Conservation (phyloP, 2,888 invertebrate species). For the Aporophyla lueneburgensis region DNA sequence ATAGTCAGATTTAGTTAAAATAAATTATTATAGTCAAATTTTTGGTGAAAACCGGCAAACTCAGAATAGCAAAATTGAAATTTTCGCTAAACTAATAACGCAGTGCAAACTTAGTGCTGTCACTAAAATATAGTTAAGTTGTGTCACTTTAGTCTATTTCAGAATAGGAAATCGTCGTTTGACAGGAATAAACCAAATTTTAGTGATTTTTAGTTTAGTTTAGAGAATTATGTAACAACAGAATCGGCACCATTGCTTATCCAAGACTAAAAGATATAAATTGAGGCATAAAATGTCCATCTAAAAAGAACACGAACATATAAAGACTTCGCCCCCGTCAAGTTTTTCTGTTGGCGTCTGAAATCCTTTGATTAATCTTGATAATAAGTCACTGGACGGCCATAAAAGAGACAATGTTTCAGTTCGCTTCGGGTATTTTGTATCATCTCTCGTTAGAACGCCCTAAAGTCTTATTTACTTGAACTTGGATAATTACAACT, state of each 20-base stretch:
- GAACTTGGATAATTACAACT: constrained; percentile 35
- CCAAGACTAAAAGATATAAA: not conserved
- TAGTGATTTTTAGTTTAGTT: too few species aligned
- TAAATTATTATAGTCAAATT: too few species aligned
- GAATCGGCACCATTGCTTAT: not conserved
- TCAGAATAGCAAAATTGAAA: too few species aligned
- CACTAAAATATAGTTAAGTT: too few species aligned
- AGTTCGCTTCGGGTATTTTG: constrained; percentile 6
- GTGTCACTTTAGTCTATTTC: too few species aligned
- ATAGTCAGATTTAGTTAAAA: too few species aligned
- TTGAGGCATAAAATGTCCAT: constrained; percentile 20
- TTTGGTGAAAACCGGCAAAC: too few species aligned
- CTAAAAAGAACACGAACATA: constrained; percentile 1
- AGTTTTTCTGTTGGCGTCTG: constrained; percentile 22
- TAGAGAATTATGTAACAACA: too few species aligned
- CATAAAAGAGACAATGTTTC: constrained; percentile 31
- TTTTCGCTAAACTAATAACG: too few species aligned
- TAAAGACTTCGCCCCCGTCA: not conserved
- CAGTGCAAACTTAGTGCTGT: too few species aligned
- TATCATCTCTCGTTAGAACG: constrained; percentile 11
- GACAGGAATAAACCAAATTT: too few species aligned
- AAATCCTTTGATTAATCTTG: constrained; percentile 43
- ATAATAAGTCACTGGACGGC: constrained; percentile 29
- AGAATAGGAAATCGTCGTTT: too few species aligned
- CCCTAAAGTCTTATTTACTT: constrained; percentile 24